Base-by-base conservation (phyloP, 2,888 invertebrate genomes). In the Ctenicera cuprea region DNA sequence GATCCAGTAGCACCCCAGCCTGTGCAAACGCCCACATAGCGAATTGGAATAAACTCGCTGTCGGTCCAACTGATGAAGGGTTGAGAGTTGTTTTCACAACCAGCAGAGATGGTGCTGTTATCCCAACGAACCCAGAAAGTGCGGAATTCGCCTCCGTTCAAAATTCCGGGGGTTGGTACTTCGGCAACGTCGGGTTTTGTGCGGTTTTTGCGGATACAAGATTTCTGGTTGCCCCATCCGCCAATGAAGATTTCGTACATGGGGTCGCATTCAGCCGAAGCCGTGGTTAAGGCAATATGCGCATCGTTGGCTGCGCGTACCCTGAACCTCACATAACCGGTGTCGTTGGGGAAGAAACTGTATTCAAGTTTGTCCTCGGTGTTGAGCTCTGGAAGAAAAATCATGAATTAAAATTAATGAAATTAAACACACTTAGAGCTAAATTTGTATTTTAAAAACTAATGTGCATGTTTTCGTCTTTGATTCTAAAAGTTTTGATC, bases 231-330 rank as follows among this genome's bases (percentile, higher is more conserved):
- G 22, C 91, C 91, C 97, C 96, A 97, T 33, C 96, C 96, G 30
- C 97, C 97, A 81, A 97, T 90, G 87, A 96, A 94, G 65, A 97
- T 85, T 90, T 97, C 97, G 84, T 93, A 92, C 89, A 96, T 94
- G 20, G 95, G 95, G 62, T 93, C 92, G 8, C 90, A 87, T 79
- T 94, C 94, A 54, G 89, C 88, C 1, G 95, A 92, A 0, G 91
- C 91, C 69, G 91, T 88, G 11, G 94, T 93, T 11, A 97, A 91
- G 0, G 95, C 95, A 80, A 97, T 83, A 85, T 97, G 97, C 9
- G 95, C 97, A 88, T 97, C 96, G 83, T 96, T 92, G 0, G 92
- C 83, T 0, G 96, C 91, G 76, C 93, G 92, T 3, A 97, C 92
- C 82, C 93, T 92, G 87, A 97, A 96, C 83, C 93, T 92, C 65